These are phyloP conservation scores for Crotalus horridus DNA, from an alignment of 2,113 vertebrate species.

Conservation along the genomic window DNA sequence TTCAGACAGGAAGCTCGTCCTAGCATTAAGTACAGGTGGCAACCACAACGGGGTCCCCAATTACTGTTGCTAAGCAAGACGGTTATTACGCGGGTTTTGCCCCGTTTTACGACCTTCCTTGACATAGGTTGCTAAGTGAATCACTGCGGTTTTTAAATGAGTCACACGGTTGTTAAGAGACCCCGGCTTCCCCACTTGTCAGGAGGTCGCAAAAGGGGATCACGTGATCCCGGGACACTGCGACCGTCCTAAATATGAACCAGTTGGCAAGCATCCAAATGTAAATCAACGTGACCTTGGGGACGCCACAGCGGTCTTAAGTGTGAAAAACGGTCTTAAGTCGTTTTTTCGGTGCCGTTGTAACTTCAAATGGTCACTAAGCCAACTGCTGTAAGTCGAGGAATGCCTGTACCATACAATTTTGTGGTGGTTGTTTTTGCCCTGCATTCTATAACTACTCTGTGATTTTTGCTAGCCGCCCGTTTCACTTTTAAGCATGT, in stretches of 20 bases:
- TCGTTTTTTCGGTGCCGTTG: no score
- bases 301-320: not conserved
- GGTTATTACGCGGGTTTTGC: no score
- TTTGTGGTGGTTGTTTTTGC: no score
- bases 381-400: no score
- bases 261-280: not conserved
- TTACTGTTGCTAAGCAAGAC: not conserved
- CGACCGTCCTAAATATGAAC: not conserved
- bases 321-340: fast-evolving
- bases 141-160: not conserved
- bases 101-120: not conserved
- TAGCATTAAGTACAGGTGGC: not conserved
- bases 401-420: no score
- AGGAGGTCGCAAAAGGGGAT: not conserved
- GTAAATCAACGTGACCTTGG: not conserved
- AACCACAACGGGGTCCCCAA: not conserved
- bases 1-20: not conserved
- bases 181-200: not conserved
- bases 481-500: no score
- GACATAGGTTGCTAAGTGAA: not conserved
- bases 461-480: no score
- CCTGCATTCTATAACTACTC: no score
- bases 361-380: no score
- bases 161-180: not conserved
- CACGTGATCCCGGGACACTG: not conserved